Conservation (phyloP, 2,113 vertebrate species). For the Psittacus erithacus region DNA sequence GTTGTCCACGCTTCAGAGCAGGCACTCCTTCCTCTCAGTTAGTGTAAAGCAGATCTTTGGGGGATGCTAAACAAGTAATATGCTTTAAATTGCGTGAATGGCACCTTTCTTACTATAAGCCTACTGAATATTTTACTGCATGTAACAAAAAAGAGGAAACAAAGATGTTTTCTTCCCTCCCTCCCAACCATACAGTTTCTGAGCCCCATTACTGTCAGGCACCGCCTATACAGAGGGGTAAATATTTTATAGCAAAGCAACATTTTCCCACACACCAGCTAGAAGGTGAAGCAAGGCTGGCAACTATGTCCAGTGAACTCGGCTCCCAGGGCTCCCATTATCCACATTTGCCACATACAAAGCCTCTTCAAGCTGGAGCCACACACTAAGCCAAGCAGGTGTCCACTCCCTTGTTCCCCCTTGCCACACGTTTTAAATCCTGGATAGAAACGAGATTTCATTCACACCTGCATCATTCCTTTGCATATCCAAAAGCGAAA, state of each 20-base stretch:
- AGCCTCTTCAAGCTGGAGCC: background rate
- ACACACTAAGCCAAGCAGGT: constrained; percentile 21
- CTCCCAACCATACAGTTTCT: fast-evolving
- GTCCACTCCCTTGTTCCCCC: background rate
- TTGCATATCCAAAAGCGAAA: background rate
- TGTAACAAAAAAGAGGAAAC: background rate
- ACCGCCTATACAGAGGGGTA: background rate
- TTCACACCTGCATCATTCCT: background rate
- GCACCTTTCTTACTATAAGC: background rate
- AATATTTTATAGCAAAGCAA: background rate
- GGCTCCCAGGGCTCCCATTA: background rate
- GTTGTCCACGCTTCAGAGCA: background rate
- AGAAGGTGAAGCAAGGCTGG: background rate
- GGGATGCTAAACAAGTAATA: background rate
- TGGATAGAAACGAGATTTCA: background rate
- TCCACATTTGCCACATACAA: background rate
- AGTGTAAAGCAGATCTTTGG: background rate
- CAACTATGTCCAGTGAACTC: background rate
- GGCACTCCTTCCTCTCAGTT: background rate
- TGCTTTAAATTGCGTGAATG: fast-evolving
- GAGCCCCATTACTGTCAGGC: background rate
- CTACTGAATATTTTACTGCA: background rate
- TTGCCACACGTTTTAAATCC: background rate
- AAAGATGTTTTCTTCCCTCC: fast-evolving
- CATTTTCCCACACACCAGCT: background rate